These are phyloP conservation scores for Anniella stebbinsi DNA, from an alignment of 2,797 vertebrate genomes.

Conservation along the genomic window DNA sequence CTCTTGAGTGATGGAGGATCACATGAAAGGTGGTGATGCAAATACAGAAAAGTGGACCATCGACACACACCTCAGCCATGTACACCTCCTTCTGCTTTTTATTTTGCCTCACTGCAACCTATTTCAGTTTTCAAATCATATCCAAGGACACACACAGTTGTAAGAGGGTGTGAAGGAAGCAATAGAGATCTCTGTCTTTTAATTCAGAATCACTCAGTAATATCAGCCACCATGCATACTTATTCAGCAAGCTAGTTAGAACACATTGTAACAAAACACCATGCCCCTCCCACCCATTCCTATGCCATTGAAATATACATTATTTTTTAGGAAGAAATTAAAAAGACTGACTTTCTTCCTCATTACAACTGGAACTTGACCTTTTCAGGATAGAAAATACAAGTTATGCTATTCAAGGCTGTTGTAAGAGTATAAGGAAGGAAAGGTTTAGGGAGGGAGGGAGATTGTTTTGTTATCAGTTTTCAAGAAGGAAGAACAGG, in stretches of 20 bases:
- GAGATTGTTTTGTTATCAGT: too few relatives aligned
- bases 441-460: not conserved
- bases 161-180: constrained; percentile 9
- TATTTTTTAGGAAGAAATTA: not conserved
- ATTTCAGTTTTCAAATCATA: not conserved
- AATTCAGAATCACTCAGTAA: constrained; percentile 9
- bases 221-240: not conserved
- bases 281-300: not conserved
- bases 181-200: constrained; percentile 2
- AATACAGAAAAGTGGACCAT: not conserved
- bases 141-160: not conserved
- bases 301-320: not conserved
- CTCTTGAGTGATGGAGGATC: not conserved
- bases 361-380: not conserved
- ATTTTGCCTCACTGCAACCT: not conserved
- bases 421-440: not conserved
- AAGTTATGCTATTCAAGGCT: not conserved
- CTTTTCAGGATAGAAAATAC: not conserved
- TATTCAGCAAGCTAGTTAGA: constrained; percentile 17
- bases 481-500: not conserved
- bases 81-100: not conserved
- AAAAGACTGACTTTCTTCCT: not conserved
- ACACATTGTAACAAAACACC: not conserved
- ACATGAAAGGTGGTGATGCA: not conserved
- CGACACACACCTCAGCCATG: not conserved